Conservation (phyloP, 2,113 vertebrate species). For the Peucedramus taeniatus region DNA sequence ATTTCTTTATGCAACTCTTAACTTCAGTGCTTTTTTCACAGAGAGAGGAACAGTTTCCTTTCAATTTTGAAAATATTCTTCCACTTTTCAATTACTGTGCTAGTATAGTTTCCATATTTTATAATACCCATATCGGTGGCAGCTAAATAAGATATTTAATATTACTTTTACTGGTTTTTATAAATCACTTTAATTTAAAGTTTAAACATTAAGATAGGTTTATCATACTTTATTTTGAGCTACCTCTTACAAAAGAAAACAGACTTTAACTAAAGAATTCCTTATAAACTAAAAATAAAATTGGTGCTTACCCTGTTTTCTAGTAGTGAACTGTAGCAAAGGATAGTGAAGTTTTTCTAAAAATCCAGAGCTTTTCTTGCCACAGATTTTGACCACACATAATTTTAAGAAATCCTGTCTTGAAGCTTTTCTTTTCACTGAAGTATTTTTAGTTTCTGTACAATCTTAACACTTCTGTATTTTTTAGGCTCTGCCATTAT, state of each 20-base stretch:
- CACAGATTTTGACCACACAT: background rate
- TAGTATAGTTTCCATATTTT: background rate
- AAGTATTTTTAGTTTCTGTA: background rate
- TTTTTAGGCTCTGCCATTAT: constrained; percentile 87
- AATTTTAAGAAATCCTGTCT: background rate
- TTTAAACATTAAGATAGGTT: background rate
- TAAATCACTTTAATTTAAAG: background rate
- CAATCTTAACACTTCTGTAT: background rate
- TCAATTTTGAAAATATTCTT: background rate
- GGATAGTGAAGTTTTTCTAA: background rate
- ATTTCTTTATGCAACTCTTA: background rate
- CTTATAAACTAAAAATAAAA: background rate
- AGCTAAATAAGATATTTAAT: background rate
- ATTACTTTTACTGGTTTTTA: background rate
- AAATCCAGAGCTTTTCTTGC: background rate
- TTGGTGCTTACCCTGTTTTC: background rate
- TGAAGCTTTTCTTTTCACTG: background rate
- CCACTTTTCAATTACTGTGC: background rate
- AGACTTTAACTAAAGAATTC: background rate
- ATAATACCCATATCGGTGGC: background rate
- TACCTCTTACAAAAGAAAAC: background rate
- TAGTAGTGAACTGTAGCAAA: background rate
- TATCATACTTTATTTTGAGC: background rate
- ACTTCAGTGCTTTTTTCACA: background rate
- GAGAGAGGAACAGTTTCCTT: background rate